Evolutionary conservation across 2,113 vertebrate genomes (phyloP), one percentile per base, ranked within the genome.

Genomic region (Lophius piscatorius): DNA sequence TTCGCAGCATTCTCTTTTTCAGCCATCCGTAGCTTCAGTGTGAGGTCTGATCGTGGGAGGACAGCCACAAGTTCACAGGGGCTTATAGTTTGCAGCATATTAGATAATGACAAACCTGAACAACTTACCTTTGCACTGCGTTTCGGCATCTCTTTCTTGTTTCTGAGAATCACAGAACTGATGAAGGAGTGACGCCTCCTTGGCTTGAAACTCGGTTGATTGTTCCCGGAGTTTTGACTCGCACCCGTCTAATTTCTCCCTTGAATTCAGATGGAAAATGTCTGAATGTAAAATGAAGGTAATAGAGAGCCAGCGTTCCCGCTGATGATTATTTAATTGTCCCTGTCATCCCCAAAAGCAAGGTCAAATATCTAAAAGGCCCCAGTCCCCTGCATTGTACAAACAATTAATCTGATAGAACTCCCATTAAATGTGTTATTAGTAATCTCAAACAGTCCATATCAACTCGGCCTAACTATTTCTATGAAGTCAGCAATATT

Each of bases 221-320:
- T 90, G 63, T 59, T 89, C 72, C 45, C 60, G 54, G 20, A 87
- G 73, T 67, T 81, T 86, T 36, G 74, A 67, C 59, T 88, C 69
- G 40, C 22, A 84, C 65, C 18, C 77, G 33, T 69, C 42, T 23
- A 87, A 57, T 74, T 87, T 80, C 41, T 88, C 71, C 46, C 91
- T 92, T 26, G 41, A 63, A 55, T 5, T 50, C 9, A 28, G 24
- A 42, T 24, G 9, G 14, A 23, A 26, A 59, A 26, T 4, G 44
- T 13, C 20, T 2, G 10, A 9, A 35, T 12, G 7, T 14, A 13
- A 23, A 2, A n/a, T 24, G 8, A 21, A 9, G 6, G 18, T 16
- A 18, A 38, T 16, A 16, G 9, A 41, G n/a, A n/a, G n/a, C 38
- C 9, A 18, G 36, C n/a, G 14, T 6, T 16, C 3, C 36, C 16